Evolutionary conservation across 2,113 vertebrate genomes (phyloP), one percentile per base, ranked within the genome.

Genomic region (Protomyctophum bolini): DNA sequence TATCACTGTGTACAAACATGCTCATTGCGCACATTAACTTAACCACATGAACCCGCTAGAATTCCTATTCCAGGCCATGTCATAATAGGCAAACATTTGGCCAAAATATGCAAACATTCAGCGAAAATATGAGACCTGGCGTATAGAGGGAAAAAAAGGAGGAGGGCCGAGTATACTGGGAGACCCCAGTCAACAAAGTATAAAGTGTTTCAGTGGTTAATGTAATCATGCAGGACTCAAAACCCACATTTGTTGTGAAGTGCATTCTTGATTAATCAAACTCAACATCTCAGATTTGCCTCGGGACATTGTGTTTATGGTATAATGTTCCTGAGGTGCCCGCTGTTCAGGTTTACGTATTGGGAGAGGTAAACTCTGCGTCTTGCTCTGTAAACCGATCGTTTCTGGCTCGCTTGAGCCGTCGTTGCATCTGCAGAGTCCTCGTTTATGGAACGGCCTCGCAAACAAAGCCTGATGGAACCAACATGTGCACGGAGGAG

Each of bases 401-500:
- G 73, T 63, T 85, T 70, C 74, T 63, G 85, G 63, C 77, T 79
- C 60, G 59, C 86, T 86, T 81, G 75, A 87, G 71, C 55, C 33
- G 33, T 9, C 28, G 71, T 77, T 83, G 75, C 73, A 82, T 85
- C 83, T 82, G 79, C 80, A 21, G 29, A 15, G 83, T n/a, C 67
- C 77, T 87, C 77, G 81, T 88, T 87, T 83, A 70, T 69, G 61
- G 84, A 81, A 81, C 65, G 15, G 8, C 75, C 60, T 56, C 83
- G 73, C 76, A 78, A 81, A 88, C 84, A 86, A 62, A 64, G 33
- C 79, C 49, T 82, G 86, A 89, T 85, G 72, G 79, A 70, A 83
- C 46, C 86, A 77, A 60, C n/a, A 71, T 78, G 86, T 63, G 72
- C 57, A 62, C 12, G 83, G 83, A 84, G 83, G 83, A 84, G 75